Base-by-base conservation (phyloP, 2,888 invertebrate species). In the Andricus quercusramuli region DNA sequence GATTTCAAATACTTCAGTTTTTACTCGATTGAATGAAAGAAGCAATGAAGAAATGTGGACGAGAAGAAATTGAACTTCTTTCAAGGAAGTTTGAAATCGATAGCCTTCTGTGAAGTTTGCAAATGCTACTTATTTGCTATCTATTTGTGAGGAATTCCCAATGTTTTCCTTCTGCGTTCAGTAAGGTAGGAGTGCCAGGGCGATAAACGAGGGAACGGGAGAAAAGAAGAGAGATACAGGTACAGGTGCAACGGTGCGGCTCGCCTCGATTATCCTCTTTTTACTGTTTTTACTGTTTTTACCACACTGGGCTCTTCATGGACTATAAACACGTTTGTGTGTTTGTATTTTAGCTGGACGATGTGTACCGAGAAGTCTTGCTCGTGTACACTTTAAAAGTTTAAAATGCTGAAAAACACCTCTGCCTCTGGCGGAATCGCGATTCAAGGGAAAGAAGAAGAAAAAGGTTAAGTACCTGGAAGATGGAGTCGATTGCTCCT, bases 211-310 rank as follows among this genome's bases (percentile, higher is more conserved):
- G 17, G 17, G 47, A 68, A 68, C 68, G 68, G 25, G 47, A 68
- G 68, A 47, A 68, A 44, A 68, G 68, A 47, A 44, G 37, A 68
- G 22, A 44, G 17, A 8, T 32, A 32, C 32, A 47, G 44, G 47
- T 47, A 68, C 68, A 68, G 68, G 68, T 68, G 68, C 68, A 68
- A 68, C 68, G 68, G 68, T 68, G 68, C 44, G 68, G 47, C 47
- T 68, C 47, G 47, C 68, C 47, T 79, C 32, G 47, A 77, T 77
- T 77, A 77, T 77, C 44, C n/a, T 77, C 64, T 62, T 77, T 59
- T 64, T 64, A 44, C 25, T 65, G 64, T 77, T 77, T 77, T 77
- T 77, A 25, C 68, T 44, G 13, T n/a, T 41, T 41, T 68, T 22
- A 15, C 25, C 68, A 20, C 47, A 59, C 59, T 59, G 59, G 59